Base-by-base conservation (phyloP, 2,888 invertebrate genomes). In the Hypomecis atomaria region DNA sequence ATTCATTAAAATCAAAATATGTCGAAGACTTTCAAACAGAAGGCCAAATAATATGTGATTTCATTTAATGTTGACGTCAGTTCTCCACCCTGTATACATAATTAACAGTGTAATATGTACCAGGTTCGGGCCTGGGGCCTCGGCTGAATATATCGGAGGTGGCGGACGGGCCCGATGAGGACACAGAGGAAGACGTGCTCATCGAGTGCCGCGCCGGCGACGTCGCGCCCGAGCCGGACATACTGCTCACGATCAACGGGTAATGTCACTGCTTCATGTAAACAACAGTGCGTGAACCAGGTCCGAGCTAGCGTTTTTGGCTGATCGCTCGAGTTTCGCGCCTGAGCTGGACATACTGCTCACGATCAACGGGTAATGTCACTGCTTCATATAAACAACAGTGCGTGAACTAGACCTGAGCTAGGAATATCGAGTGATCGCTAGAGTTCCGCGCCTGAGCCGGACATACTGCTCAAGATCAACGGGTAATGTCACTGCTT, bases 61-160 rank as follows among this genome's bases (percentile, higher is more conserved):
- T n/a, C n/a, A n/a, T n/a, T n/a, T n/a, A n/a, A n/a, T n/a, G n/a
- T n/a, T n/a, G n/a, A n/a, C n/a, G n/a, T n/a, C n/a, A n/a, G n/a
- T n/a, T n/a, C n/a, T n/a, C n/a, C n/a, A n/a, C n/a, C n/a, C n/a
- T n/a, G n/a, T n/a, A 23, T 23, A 23, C 23, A 23, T 23, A 23
- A 23, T 23, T 23, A 23, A 23, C 23, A 23, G 3, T 23, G 1
- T 23, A 23, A 23, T 23, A 23, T 34, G 4, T 9, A 38, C n/a
- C 73, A 92, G 92, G 82, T 0, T 72, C 73, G 60, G 92, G 91
- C 34, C 78, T 71, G 8, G 89, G 89, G 0, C 86, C 88, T 0
- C 59, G 71, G 34, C 64, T 92, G 55, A 89, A 88, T 67, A 62
- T 85, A 43, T 74, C 85, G 2, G 55, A 67, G 37, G 70, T 81